Evolutionary conservation across 2,888 invertebrate genomes (phyloP), one percentile per base, ranked within the genome.

Genomic region (Penaeus monodon): DNA sequence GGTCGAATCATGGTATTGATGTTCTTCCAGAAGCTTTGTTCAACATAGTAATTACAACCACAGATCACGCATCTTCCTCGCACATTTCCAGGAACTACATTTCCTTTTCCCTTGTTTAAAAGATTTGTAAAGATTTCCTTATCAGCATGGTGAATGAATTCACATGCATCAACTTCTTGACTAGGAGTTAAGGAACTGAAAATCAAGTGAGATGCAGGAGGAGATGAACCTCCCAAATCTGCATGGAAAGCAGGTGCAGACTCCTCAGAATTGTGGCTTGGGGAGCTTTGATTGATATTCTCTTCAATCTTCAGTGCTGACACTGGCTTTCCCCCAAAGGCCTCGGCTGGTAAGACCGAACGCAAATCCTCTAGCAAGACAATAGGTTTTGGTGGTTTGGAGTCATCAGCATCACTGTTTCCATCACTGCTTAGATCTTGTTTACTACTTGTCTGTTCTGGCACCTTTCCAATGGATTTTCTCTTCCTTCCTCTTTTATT

Each of bases 1-100:
- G 86, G 86, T n/a, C 70, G 63, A 68, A 86, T 83, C 22, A 83
- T 27, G 29, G 82, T 83, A n/a, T 44, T 63, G 24, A 86, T 29
- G 22, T 22, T 70, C 64, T 86, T 78, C 86, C 86, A 86, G 22
- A 44, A 44, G 22, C 38, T 57, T 27, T n/a, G 44, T 24, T 74
- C 63, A 22, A 82, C 68, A 22, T 27, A 38, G 64, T 79, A 70
- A n/a, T 63, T 85, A 22, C n/a, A 33, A 20, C 82, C 86, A 79
- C 86, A 86, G 38, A 86, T 79, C 70, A 86, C 83, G 79, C 86
- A 86, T 24, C 74, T 64, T n/a, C 82, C 79, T 70, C 63, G 24
- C n/a, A 83, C 70, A 44, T 24, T n/a, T 2, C 22, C 38, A 14
- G 44, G 44, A 44, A 44, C 44, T 44, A 10, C 10, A 1, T 44